phyloP scores from a whole-genome alignment of 1,140 invertebrate genomes.

The Ganaspis sp. region DNA sequence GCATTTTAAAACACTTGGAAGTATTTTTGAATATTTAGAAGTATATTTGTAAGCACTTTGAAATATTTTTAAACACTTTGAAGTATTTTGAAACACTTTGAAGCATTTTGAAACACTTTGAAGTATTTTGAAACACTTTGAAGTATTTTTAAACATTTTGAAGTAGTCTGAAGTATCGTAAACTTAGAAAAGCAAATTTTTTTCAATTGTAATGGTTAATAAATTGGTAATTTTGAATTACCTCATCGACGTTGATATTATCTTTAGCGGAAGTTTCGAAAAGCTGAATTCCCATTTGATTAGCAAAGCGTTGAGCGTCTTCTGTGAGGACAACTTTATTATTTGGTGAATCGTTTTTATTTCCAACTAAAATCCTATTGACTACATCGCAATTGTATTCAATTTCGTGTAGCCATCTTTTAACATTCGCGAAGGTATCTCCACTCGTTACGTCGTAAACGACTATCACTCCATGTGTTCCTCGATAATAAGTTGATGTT shows the following conservation, averaged over 20 bases:
- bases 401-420: slow-evolving; percentile 98
- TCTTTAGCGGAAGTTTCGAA: slow-evolving; percentile 99
- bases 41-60: too few relatives aligned
- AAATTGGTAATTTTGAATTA: slow-evolving; percentile 63
- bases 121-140: too few relatives aligned
- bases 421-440: slow-evolving; percentile 99
- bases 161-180: too few relatives aligned
- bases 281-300: slow-evolving; percentile 96
- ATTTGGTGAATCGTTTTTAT: slow-evolving; percentile 98
- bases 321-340: slow-evolving; percentile 97
- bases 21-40: too few relatives aligned
- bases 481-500: slow-evolving; percentile 96
- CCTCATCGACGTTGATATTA: slow-evolving; percentile 99
- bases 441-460: slow-evolving; percentile 99
- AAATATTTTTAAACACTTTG: too few relatives aligned
- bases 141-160: too few relatives aligned
- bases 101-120: too few relatives aligned
- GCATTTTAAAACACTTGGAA: too few relatives aligned
- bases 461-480: slow-evolving; percentile 99
- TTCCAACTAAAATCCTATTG: slow-evolving; percentile 99
- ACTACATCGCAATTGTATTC: slow-evolving; percentile 99
- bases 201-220: too few relatives aligned
- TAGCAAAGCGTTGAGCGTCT: slow-evolving; percentile 97
- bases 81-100: too few relatives aligned
- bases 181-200: too few relatives aligned